Evolutionary conservation across 1,140 invertebrate genomes (phyloP).

Genomic region (Eupristina koningsbergeri): DNA sequence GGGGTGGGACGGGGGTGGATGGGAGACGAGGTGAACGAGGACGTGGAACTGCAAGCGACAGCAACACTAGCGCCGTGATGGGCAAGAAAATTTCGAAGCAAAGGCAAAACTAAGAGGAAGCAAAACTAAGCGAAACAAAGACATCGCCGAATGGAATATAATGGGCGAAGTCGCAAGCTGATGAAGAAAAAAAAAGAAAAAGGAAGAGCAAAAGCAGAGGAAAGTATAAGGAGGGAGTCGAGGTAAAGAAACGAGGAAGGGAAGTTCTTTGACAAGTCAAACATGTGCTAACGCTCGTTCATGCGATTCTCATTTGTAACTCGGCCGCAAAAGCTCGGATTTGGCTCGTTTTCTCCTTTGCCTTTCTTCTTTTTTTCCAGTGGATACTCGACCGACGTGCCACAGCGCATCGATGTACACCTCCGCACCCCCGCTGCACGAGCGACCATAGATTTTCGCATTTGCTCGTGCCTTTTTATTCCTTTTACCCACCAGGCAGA

Average conservation of each 20-base stretch:
- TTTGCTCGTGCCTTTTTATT: neutral
- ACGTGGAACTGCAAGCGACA: slow-evolving; percentile 33
- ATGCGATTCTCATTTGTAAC: slow-evolving; percentile 50
- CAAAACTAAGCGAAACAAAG: slow-evolving; percentile 28
- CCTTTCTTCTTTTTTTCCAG: neutral
- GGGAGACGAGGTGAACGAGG: neutral
- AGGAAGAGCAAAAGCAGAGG: neutral
- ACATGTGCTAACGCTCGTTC: slow-evolving; percentile 51
- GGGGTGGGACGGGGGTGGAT: neutral
- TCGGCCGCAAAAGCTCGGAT: slow-evolving; percentile 44
- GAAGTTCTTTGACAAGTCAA: slow-evolving; percentile 55
- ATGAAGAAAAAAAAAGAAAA: neutral
- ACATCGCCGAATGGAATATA: slow-evolving; percentile 32
- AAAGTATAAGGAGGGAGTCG: neutral
- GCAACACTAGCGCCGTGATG: slow-evolving; percentile 14
- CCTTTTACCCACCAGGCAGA: too few species aligned
- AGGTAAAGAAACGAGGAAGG: neutral
- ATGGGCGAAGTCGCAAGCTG: neutral
- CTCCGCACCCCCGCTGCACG: too few species aligned
- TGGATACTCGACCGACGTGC: neutral
- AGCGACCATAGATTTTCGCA: slow-evolving; percentile 15
- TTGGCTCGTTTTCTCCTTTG: slow-evolving; percentile 44
- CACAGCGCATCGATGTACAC: neutral
- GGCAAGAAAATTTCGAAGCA: slow-evolving; percentile 47
- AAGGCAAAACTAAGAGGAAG: neutral